These are phyloP conservation scores for Callocephalon fimbriatum DNA, from an alignment of 2,113 vertebrate genomes.

Conservation along the genomic window DNA sequence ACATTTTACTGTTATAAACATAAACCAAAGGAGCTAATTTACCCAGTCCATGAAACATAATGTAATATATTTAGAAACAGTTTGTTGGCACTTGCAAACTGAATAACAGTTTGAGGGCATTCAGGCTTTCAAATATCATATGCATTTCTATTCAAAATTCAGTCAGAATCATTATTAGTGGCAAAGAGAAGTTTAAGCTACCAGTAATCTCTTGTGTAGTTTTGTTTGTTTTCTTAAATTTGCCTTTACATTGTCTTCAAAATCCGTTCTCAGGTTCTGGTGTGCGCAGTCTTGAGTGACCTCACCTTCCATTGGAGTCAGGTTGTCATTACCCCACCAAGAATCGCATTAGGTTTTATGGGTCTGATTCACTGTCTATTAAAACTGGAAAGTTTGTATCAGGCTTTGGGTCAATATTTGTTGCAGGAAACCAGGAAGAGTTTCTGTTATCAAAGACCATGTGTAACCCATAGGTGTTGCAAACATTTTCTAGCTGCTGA, in stretches of 20 bases:
- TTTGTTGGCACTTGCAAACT: neutral
- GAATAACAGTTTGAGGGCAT: neutral
- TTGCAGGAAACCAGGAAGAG: neutral
- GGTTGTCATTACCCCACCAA: neutral
- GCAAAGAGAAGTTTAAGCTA: neutral
- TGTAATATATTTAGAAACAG: neutral
- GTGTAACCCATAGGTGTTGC: fast-evolving
- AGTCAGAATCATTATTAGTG: neutral
- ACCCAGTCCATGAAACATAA: neutral
- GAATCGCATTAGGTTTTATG: neutral
- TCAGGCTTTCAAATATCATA: neutral
- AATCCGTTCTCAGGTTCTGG: neutral
- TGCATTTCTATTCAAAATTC: neutral
- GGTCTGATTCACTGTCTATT: neutral
- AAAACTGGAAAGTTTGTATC: neutral
- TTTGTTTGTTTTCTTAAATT: neutral
- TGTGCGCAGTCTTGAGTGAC: fast-evolving
- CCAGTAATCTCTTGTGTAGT: neutral
- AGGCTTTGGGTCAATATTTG: neutral
- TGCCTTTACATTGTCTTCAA: neutral
- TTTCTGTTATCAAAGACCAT: neutral
- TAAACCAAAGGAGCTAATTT: neutral
- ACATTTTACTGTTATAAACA: neutral
- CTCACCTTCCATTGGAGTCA: neutral
- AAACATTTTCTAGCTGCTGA: neutral